phyloP scores from a whole-genome alignment of 2,888 invertebrate genomes.

The Erebia aethiops region DNA sequence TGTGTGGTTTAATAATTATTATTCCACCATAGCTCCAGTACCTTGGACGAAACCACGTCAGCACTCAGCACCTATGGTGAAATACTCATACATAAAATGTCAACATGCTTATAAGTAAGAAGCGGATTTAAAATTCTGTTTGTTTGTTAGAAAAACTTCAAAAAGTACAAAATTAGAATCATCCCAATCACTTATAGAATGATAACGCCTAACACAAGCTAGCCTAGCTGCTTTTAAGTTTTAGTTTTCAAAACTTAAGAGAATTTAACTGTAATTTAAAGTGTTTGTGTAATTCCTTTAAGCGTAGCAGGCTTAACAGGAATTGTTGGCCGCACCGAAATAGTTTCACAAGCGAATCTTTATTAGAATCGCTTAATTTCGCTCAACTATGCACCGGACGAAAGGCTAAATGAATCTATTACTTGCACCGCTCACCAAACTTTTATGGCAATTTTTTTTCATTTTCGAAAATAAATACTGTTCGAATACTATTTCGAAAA shows the following conservation, averaged over 20 bases:
- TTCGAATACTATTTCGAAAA: not conserved
- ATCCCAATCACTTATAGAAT: no score
- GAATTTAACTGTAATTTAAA: constrained; percentile 4
- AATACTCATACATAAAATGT: no score
- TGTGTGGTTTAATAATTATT: no score
- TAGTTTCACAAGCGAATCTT: constrained; percentile 15
- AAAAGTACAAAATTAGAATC: no score
- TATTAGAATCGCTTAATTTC: constrained; percentile 16
- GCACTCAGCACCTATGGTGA: no score
- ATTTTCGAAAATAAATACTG: not conserved
- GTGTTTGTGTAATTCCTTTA: constrained; percentile 40
- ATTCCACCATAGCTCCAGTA: no score
- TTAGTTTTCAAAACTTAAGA: not conserved
- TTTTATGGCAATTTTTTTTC: constrained; percentile 10
- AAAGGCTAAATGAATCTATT: constrained; percentile 13
- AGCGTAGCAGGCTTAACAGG: constrained; percentile 61
- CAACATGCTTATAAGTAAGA: no score
- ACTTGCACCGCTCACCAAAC: not conserved
- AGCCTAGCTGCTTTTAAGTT: not conserved
- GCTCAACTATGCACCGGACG: constrained; percentile 3
- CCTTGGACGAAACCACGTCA: no score
- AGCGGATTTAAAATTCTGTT: no score
- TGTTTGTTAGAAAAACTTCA: no score
- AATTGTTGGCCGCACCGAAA: constrained; percentile 65
- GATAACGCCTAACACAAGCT: no score